phyloP scores from a whole-genome alignment of 2,888 invertebrate species.

The Lycophotia porphyrea region DNA sequence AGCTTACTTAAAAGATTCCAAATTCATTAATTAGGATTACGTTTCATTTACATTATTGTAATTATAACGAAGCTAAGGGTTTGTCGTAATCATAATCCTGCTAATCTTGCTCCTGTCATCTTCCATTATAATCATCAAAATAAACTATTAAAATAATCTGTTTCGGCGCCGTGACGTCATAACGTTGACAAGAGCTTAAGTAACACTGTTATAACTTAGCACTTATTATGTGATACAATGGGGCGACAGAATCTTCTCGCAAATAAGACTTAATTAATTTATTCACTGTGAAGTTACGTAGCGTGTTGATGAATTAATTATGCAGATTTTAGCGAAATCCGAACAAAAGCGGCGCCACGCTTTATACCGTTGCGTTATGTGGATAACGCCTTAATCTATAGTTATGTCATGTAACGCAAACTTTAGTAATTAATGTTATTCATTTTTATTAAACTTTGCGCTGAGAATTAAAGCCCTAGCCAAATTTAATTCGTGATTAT shows the following conservation, averaged over 20 bases:
- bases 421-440: constrained; percentile 53
- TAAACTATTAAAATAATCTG: constrained; percentile 54
- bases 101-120: constrained; percentile 7
- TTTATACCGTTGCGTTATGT: constrained; percentile 60
- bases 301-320: constrained; percentile 86
- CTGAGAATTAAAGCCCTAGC: constrained; percentile 39
- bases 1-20: not conserved
- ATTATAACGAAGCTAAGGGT: constrained; percentile 3
- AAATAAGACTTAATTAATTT: constrained; percentile 85
- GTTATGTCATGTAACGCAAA: constrained; percentile 48
- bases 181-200: constrained; percentile 64
- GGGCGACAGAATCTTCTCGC: constrained; percentile 73
- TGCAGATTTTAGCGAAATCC: constrained; percentile 78
- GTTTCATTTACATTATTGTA: constrained; percentile 26
- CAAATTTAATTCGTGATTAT: constrained; percentile 41
- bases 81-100: constrained; percentile 27
- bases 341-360: constrained; percentile 69
- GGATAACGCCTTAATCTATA: constrained; percentile 66
- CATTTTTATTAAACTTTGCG: constrained; percentile 56
- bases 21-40: constrained; percentile 1
- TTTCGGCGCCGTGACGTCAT: constrained; percentile 37
- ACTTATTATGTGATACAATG: constrained; percentile 72
- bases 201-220: constrained; percentile 67
- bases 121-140: constrained; percentile 28
- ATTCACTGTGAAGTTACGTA: constrained; percentile 83